These are phyloP conservation scores for Pediacus dermestoides DNA, from an alignment of 2,888 invertebrate species.

Conservation along the genomic window DNA sequence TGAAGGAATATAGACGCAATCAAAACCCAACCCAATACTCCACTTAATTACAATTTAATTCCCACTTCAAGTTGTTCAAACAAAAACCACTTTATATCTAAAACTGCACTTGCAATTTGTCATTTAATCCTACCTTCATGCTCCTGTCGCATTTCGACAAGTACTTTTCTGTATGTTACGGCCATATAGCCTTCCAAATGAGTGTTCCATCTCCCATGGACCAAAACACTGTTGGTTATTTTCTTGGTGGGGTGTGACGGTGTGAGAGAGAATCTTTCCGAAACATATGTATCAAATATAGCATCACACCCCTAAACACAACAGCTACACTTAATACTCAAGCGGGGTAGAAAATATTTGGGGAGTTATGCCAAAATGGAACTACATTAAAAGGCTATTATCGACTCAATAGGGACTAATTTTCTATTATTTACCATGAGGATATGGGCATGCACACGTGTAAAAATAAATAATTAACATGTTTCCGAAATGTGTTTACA, in stretches of 20 bases:
- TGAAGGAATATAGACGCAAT: too few relatives aligned
- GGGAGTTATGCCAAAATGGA: constrained; percentile 38
- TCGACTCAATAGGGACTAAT: constrained; percentile 44
- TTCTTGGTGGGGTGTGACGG: too few relatives aligned
- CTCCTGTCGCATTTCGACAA: constrained; percentile 40
- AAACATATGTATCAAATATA: constrained; percentile 44
- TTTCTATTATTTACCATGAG: too few relatives aligned
- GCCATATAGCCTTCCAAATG: constrained; percentile 8
- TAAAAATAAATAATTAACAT: too few relatives aligned
- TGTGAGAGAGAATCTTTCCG: constrained; percentile 36
- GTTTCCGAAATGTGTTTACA: too few relatives aligned
- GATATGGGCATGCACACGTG: too few relatives aligned
- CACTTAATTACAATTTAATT: too few relatives aligned
- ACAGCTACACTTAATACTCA: constrained; percentile 29
- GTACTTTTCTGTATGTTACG: constrained; percentile 30
- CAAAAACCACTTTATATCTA: constrained; percentile 35
- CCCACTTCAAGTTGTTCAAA: constrained; percentile 21
- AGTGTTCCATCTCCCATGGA: too few relatives aligned
- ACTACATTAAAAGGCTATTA: constrained; percentile 46
- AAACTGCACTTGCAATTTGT: constrained; percentile 40
- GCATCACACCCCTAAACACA: constrained; percentile 34
- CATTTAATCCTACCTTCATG: constrained; percentile 45
- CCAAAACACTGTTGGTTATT: too few relatives aligned
- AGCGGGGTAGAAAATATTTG: too few relatives aligned
- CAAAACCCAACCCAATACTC: too few relatives aligned